Base-by-base conservation (phyloP, 1,140 invertebrate genomes). In the Nephila pilipes region DNA sequence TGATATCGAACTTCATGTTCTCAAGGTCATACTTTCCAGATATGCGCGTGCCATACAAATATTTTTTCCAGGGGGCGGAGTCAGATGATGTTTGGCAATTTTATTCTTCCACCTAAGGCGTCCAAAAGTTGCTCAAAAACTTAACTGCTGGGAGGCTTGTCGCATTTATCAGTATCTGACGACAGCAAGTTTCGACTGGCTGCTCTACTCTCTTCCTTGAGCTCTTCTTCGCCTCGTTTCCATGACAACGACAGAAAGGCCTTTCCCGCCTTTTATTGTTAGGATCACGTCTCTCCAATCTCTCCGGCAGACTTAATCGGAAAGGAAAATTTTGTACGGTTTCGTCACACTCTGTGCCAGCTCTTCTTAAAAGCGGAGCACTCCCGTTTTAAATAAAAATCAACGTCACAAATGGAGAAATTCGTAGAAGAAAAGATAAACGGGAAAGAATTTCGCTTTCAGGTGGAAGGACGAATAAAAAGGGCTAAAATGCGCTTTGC, bases 121-220 rank as follows among this genome's bases (percentile, higher is more conserved):
- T 65, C 63, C 10, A 10, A 2, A 29, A 65, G 10, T 25, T 46
- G 18, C 46, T 4, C 0, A 65, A 65, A 12, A 65, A 12, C 10
- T n/a, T 65, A 25, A 12, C 36, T 36, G 22, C 29, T 60, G 32
- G n/a, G 29, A 25, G 20, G 32, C 25, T 38, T 58, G 54, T 87
- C 85, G 60, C 12, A 87, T 69, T 88, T 88, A 88, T 87, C 85
- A 54, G 85, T 60, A 54, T 88, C 87, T 60, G 87, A 88, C 87
- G 57, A 32, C 38, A 88, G 87, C 87, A 88, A 88, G 87, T 88
- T 88, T 88, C 75, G 87, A 75, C 63, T 63, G 63, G 38, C 20
- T 88, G 20, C 87, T 54, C 36, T 55, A n/a, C 18, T 29, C 29
- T n/a, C n/a, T 65, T 65, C 22, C 63, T 65, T 65, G n/a, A 65